A percentile compares a stretch with the other conserved stretches of the same genome.
phyloP scores from a whole-genome alignment of 2,888 invertebrate genomes.

The Stenchaetothrips biformis region DNA sequence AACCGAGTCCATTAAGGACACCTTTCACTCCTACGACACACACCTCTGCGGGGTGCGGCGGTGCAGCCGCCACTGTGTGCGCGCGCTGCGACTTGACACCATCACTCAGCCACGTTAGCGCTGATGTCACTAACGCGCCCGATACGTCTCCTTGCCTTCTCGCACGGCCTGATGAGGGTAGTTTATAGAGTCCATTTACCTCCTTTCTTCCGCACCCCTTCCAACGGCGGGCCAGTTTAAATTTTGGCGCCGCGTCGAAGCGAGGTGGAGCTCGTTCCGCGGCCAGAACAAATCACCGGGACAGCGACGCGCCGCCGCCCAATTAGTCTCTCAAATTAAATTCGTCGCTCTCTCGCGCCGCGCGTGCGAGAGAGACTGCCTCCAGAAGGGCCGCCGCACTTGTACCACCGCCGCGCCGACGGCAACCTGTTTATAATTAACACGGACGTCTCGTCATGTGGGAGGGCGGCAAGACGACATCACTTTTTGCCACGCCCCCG shows the following conservation, averaged over 20 bases:
- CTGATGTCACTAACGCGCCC: not conserved
- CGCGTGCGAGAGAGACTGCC: not conserved
- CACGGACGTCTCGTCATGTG: not conserved
- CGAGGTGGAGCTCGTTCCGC: not conserved
- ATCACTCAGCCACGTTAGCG: not conserved
- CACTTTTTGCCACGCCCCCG: no score
- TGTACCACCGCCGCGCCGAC: no score
- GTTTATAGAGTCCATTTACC: not conserved
- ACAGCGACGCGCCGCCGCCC: not conserved
- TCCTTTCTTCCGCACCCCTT: not conserved
- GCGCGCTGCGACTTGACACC: not conserved
- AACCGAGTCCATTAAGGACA: not conserved
- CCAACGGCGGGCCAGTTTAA: not conserved
- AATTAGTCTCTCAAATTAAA: slow-evolving; percentile 20
- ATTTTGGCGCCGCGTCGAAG: not conserved
- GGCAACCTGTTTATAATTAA: slow-evolving; percentile 16
- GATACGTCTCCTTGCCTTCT: not conserved
- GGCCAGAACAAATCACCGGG: slow-evolving; percentile 6
- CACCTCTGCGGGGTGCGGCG: no score
- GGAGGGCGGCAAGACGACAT: not conserved
- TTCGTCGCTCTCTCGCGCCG: not conserved
- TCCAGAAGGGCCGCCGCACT: no score
- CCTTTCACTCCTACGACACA: not conserved
- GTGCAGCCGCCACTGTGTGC: no score
- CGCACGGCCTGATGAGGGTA: not conserved